Evolutionary conservation across 2,888 invertebrate genomes (phyloP), one percentile per base, ranked within the genome.

Genomic region (Drepanosiphum platanoidis): DNA sequence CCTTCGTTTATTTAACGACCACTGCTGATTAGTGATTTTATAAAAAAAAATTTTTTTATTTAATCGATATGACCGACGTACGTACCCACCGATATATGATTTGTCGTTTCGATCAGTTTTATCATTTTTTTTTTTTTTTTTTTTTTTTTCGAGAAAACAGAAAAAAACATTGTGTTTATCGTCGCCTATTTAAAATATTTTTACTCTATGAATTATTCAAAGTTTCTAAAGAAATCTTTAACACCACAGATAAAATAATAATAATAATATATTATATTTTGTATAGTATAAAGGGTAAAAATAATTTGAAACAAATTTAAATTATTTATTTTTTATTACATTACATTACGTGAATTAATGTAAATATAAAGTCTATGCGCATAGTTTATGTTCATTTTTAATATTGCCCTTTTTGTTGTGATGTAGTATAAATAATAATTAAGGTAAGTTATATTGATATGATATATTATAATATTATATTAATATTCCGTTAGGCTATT

Each of bases 281-380:
- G 61, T 82, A 82, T 82, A 82, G 81, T 39, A 72, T 82, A 61
- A n/a, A 72, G 81, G 81, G 81, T 82, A 82, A 82, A 72, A 81
- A 71, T 71, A 71, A 81, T 81, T 81, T 71, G 61, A 81, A 7
- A 71, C n/a, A 22, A 61, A 72, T 61, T 82, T 61, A 30, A 72
- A 61, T 71, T 61, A 61, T 82, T 82, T 72, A 72, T 82, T 82
- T 81, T 82, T 71, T 82, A 72, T 61, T 82, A 81, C 39, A 66
- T 52, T 70, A 61, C 72, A 81, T 81, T 72, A n/a, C n/a, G n/a
- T 71, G 42, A 81, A 82, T n/a, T n/a, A n/a, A 82, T 82, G 81
- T 72, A 82, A 82, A 82, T 82, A 81, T 71, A 52, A 80, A 58
- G 18, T 61, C 39, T 39, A 78, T 64, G 52, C 18, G 30, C 61